These are phyloP conservation scores for Drosophila yooni DNA, from an alignment of 2,888 invertebrate species.

Conservation along the genomic window DNA sequence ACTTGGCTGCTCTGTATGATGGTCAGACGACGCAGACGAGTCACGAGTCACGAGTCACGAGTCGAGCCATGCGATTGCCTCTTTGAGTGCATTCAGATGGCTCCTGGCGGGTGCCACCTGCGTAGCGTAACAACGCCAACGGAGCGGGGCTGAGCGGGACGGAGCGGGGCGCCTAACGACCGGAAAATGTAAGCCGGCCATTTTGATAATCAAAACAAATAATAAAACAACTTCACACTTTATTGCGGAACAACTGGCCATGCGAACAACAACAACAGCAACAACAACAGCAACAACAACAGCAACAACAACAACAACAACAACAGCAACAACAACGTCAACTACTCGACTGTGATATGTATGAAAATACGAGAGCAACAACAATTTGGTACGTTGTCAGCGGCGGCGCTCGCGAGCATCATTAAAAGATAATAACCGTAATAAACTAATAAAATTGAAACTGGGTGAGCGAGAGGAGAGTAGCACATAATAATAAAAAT, in stretches of 20 bases:
- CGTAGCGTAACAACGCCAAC: constrained; percentile 1
- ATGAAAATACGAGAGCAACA: constrained; percentile 30
- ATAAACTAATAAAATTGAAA: constrained; percentile 83
- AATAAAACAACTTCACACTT: constrained; percentile 82
- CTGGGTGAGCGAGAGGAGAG: constrained; percentile 46
- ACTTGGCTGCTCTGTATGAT: neutral
- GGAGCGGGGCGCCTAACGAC: constrained; percentile 61
- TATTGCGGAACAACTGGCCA: constrained; percentile 59
- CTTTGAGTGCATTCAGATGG: constrained; percentile 1
- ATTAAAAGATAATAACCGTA: constrained; percentile 83
- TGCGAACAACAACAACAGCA: constrained; percentile 35
- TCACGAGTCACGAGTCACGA: neutral
- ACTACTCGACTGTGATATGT: constrained; percentile 52
- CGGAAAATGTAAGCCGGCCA: constrained; percentile 72
- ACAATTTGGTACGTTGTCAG: constrained; percentile 34
- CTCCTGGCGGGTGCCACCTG: neutral
- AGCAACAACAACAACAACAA: constrained; percentile 24
- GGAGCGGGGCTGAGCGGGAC: constrained; percentile 24
- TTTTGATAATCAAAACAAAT: constrained; percentile 83
- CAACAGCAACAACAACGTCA: constrained; percentile 24
- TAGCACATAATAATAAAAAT: constrained; percentile 56
- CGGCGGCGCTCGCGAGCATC: constrained; percentile 56
- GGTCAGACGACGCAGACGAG: neutral
- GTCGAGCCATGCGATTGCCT: neutral
- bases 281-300: constrained; percentile 20